These are phyloP conservation scores for Nymphalis polychloros DNA, from an alignment of 2,888 invertebrate genomes.

Conservation along the genomic window DNA sequence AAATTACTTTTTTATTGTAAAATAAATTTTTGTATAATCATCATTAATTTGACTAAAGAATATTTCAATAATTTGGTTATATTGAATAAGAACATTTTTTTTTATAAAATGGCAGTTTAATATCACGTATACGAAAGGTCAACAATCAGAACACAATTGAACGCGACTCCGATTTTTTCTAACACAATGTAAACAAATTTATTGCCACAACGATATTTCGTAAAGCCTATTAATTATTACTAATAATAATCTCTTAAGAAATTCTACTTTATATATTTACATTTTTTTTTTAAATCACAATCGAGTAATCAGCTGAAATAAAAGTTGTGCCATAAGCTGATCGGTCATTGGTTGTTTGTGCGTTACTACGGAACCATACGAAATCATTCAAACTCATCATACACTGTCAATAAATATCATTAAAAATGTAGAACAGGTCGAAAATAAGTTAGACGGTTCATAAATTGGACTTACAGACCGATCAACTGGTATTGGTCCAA, in stretches of 20 bases:
- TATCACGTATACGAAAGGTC: slow-evolving; percentile 72
- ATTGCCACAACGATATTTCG: slow-evolving; percentile 60
- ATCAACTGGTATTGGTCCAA: slow-evolving; percentile 77
- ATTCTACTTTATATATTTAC: slow-evolving; percentile 37
- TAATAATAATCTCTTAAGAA: slow-evolving; percentile 37
- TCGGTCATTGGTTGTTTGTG: slow-evolving; percentile 60
- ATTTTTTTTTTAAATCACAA: slow-evolving; percentile 46
- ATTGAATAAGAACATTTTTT: slow-evolving; percentile 53
- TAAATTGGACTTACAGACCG: slow-evolving; percentile 49
- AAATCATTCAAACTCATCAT: neutral
- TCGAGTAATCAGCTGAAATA: slow-evolving; percentile 47
- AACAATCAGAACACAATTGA: slow-evolving; percentile 59
- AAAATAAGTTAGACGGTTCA: slow-evolving; percentile 35
- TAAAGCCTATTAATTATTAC: slow-evolving; percentile 44
- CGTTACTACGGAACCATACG: slow-evolving; percentile 43
- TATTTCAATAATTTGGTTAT: slow-evolving; percentile 49
- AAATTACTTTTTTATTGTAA: slow-evolving; percentile 34
- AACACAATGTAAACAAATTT: slow-evolving; percentile 53
- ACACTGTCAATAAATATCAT: neutral
- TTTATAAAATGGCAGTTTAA: slow-evolving; percentile 74
- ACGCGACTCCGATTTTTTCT: slow-evolving; percentile 44
- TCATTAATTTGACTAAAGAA: slow-evolving; percentile 39
- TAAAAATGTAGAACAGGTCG: slow-evolving; percentile 5
- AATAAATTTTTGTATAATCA: slow-evolving; percentile 41
- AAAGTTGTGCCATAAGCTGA: slow-evolving; percentile 57